These are phyloP conservation scores for Apeira syringaria DNA, from an alignment of 2,888 invertebrate species.

Conservation along the genomic window DNA sequence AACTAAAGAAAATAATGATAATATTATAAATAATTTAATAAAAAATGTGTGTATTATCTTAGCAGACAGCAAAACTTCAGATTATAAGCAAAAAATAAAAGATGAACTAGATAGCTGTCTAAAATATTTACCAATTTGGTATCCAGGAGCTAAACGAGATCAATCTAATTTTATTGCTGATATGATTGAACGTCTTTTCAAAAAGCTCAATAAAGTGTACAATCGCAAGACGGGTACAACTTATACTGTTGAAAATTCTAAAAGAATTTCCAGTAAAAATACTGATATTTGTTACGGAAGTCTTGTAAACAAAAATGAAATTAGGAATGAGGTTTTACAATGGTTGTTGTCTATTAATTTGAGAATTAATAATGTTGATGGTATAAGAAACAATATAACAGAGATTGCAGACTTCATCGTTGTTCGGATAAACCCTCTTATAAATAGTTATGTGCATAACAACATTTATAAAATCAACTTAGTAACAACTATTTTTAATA, in stretches of 20 bases:
- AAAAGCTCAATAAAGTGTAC: constrained; percentile 29
- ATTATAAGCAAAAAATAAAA: constrained; percentile 38
- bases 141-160: constrained; percentile 35
- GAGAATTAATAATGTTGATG: not conserved
- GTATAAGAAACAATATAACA: constrained; percentile 4
- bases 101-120: constrained; percentile 44
- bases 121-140: constrained; percentile 43
- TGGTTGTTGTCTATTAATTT: constrained; percentile 8
- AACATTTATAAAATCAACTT: constrained; percentile 10
- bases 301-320: not conserved
- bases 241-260: too few relatives aligned
- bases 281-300: not conserved
- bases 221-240: too few relatives aligned
- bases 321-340: constrained; percentile 3
- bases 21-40: constrained; percentile 41
- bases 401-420: constrained; percentile 11
- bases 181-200: constrained; percentile 42
- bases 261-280: not conserved
- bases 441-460: constrained; percentile 6
- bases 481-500: constrained; percentile 17
- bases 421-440: constrained; percentile 6
- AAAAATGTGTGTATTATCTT: constrained; percentile 39
- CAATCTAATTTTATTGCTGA: constrained; percentile 32
- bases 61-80: constrained; percentile 16
- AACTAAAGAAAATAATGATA: constrained; percentile 38